Conservation (phyloP, 1,140 invertebrate genomes). For the Sycobia sp. region DNA sequence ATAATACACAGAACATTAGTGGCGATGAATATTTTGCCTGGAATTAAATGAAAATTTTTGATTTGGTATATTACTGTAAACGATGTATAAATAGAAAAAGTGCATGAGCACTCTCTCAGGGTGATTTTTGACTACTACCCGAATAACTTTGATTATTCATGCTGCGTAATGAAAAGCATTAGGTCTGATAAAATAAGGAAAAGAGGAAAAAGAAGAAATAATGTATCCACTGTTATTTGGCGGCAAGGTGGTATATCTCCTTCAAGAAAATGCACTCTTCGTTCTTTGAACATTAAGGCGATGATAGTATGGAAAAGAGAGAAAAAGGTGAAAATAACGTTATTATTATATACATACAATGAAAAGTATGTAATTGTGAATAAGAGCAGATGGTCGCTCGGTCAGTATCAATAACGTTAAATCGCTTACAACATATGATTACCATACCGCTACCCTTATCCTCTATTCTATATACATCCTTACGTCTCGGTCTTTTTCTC, state of each 20-base stretch:
- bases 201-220: constrained; percentile 19
- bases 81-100: too few species aligned
- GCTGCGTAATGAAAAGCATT: constrained; percentile 15
- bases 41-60: too few species aligned
- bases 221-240: constrained; percentile 28
- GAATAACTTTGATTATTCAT: too few species aligned
- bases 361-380: constrained; percentile 6
- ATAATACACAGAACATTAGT: too few species aligned
- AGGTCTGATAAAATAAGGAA: too few species aligned
- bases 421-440: not conserved
- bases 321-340: not conserved
- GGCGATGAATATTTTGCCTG: too few species aligned
- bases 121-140: too few species aligned
- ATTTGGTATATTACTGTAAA: too few species aligned
- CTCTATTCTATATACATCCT: not conserved
- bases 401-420: constrained; percentile 25
- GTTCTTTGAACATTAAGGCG: not conserved
- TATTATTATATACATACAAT: constrained; percentile 13
- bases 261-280: constrained; percentile 21
- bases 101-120: too few species aligned
- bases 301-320: not conserved
- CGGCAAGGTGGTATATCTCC: too few species aligned
- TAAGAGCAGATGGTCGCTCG: constrained; percentile 23
- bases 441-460: too few species aligned
- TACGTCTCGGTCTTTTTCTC: not conserved